Evolutionary conservation across 2,113 vertebrate species (phyloP), one percentile per base, ranked within the genome.

Genomic region (Myotis brandtii): DNA sequence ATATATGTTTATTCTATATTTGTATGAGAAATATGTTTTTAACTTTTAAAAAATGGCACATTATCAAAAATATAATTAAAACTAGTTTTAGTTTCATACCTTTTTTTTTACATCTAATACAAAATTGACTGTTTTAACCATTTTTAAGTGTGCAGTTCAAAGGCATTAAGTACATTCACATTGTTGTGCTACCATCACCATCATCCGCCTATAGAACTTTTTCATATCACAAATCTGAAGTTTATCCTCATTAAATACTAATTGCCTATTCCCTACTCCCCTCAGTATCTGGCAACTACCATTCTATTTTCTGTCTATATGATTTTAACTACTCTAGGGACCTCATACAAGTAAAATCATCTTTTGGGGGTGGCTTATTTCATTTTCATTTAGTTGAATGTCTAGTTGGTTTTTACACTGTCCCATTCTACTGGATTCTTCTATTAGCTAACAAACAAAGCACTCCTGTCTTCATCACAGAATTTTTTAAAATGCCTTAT

Each of bases 51-150:
- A 66, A n/a, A 66, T 66, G 23, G 37, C 46, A 54, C 12, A 66
- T 86, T 62, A 76, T 77, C 43, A 89, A 52, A 52, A 89, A 48
- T 40, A 62, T 25, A 93, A 93, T 77, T 20, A 70, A 96, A 72
- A 34, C 6, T 50, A 86, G 30, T 69, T 91, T 87, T 23, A 10
- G 8, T 62, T 77, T 79, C 16, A 70, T 11, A 48, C 12, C 40
- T 40, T 6, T 56, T 73, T 88, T 67, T 79, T 59, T 46, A 77
- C 77, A 30, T 12, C 43, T 16, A 56, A 21, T 34, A 62, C 48
- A 43, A 34, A 84, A 80, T 54, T n/a, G 69, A 77, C 62, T 34
- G 43, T 62, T 27, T 2, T 79, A 84, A 70, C 52, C 21, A 86
- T 67, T 86, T 50, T 50, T 46, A 85, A n/a, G n/a, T 64, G 6